Base-by-base conservation (phyloP, 2,888 invertebrate species). In the Onchidella celtica region DNA sequence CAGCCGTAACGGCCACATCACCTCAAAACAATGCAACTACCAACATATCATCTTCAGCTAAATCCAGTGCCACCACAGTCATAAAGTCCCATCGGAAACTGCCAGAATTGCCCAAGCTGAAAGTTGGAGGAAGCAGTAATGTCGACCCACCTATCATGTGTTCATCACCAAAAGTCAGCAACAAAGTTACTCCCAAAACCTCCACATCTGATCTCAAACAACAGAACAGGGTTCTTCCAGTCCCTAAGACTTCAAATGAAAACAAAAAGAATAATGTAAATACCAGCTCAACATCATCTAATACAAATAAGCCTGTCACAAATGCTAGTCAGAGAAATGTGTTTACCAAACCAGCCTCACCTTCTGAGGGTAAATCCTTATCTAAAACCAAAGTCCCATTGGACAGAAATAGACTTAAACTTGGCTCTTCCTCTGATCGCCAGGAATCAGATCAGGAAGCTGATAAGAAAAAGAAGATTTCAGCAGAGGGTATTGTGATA, bases 401-500 rank as follows among this genome's bases (percentile, higher is more conserved):
- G 24, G 90, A 90, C 84, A 86, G 86, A 80, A 85, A 85, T 6
- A 88, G 85, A 75, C 83, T 90, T 0, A 73, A 59, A 36, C 82
- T 85, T 3, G 82, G 83, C 61, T 84, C 85, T 9, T 83, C 84
- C 9, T 80, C 86, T 17, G 86, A 86, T 29, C 74, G 73, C 21
- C 74, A 57, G 24, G 73, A 76, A 2, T 86, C 84, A 21, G 84
- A 85, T 34, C 81, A 73, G 11, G 83, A 82, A 57, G 29, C 61
- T 17, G 66, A 36, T 14, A 68, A 59, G 14, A 88, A 86, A 83
- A 90, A 88, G 77, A 88, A 88, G 80, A 90, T 91, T 75, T 88
- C 88, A 47, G 87, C 90, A 0, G 90, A 90, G 63, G 83, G 78
- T 21, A 88, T 86, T 75, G 70, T 90, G 82, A 85, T 86, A 14